Conservation (phyloP, 1,140 invertebrate species). For the Papilio xuthus region DNA sequence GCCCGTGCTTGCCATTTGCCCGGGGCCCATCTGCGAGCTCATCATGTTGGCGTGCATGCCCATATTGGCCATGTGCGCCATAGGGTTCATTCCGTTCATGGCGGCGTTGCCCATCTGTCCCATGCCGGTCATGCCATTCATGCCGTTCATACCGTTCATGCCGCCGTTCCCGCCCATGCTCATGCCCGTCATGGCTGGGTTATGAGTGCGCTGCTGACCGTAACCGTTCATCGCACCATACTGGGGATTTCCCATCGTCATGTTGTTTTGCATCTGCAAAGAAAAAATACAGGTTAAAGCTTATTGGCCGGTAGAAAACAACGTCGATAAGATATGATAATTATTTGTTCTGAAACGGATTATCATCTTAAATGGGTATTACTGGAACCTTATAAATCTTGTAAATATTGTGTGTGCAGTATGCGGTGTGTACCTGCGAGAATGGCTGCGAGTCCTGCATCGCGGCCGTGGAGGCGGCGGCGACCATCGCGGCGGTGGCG, state of each 20-base stretch:
- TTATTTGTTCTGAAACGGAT: no score
- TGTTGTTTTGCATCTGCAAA: conserved; percentile 81
- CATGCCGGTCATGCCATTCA: conserved; percentile 83
- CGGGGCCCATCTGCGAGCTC: conserved; percentile 80
- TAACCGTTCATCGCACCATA: conserved; percentile 81
- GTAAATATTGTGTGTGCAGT: neutral
- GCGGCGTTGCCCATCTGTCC: conserved; percentile 78
- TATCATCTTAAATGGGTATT: no score
- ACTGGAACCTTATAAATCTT: neutral
- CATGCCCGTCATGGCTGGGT: conserved; percentile 84
- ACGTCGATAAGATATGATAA: neutral
- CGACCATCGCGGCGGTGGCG: conserved; percentile 80
- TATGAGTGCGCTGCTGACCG: conserved; percentile 79
- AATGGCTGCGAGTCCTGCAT: conserved; percentile 82
- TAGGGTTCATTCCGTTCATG: conserved; percentile 81
- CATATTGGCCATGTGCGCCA: conserved; percentile 86
- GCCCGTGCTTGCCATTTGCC: conserved; percentile 80
- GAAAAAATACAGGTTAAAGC: conserved; percentile 27
- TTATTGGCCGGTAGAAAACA: no score
- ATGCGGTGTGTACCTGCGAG: conserved; percentile 69
- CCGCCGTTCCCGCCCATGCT: conserved; percentile 84
- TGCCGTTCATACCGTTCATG: conserved; percentile 81
- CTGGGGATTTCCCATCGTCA: conserved; percentile 81
- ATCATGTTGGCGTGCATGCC: conserved; percentile 86
- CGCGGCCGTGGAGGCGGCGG: conserved; percentile 78